phyloP scores from a whole-genome alignment of 2,113 vertebrate species.

The Psammodynastes pulverulentus region DNA sequence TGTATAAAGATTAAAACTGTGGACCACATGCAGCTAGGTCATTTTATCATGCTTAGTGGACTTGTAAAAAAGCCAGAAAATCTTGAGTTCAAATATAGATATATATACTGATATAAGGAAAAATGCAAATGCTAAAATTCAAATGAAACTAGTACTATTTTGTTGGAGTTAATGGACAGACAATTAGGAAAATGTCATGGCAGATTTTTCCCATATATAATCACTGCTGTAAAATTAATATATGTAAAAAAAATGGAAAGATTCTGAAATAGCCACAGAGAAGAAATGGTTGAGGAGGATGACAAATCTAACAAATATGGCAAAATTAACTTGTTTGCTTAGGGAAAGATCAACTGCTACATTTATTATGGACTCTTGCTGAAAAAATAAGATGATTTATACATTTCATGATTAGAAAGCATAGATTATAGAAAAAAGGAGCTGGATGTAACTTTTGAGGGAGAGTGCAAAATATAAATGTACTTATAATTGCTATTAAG shows the following conservation, averaged over 20 bases:
- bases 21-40: neutral
- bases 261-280: neutral
- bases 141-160: too few relatives aligned
- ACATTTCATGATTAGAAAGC: neutral
- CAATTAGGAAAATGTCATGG: too few relatives aligned
- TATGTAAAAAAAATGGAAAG: neutral
- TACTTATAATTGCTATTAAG: neutral
- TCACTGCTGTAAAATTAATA: neutral
- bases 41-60: neutral
- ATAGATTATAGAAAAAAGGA: neutral
- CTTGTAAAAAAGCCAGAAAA: neutral
- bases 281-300: neutral
- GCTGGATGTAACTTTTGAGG: neutral
- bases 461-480: neutral
- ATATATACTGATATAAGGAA: neutral
- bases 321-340: neutral
- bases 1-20: neutral
- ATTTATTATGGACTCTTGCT: neutral
- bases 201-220: neutral
- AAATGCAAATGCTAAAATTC: neutral
- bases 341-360: neutral
- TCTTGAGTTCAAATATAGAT: neutral
- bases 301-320: neutral
- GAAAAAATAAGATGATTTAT: neutral
- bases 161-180: too few relatives aligned